These are phyloP conservation scores for Meliscaeva auricollis DNA, from an alignment of 2,888 invertebrate species.

Conservation along the genomic window DNA sequence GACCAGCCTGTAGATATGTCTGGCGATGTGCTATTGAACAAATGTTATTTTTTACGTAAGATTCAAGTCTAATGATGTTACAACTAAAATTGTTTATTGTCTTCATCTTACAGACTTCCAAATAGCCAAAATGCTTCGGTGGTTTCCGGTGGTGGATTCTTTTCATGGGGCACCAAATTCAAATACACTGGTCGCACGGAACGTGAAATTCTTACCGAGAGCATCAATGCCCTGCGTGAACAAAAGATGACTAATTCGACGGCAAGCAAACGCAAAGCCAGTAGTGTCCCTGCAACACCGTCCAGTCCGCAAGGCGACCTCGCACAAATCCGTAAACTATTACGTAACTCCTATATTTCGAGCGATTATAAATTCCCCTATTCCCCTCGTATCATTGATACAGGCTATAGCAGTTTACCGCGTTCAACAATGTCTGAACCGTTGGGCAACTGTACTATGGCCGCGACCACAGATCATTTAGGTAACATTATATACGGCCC, in stretches of 20 bases:
- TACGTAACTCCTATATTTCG: slow-evolving; percentile 78
- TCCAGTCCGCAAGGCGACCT: slow-evolving; percentile 89
- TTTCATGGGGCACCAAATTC: slow-evolving; percentile 97
- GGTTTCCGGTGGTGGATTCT: slow-evolving; percentile 95
- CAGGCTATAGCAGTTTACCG: slow-evolving; percentile 94
- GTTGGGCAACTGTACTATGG: slow-evolving; percentile 84
- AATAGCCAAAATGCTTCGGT: slow-evolving; percentile 95
- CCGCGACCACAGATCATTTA: slow-evolving; percentile 79
- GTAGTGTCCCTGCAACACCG: slow-evolving; percentile 94
- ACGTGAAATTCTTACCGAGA: slow-evolving; percentile 94
- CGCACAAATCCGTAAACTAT: slow-evolving; percentile 85
- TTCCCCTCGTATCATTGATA: slow-evolving; percentile 76
- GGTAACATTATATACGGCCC: slow-evolving; percentile 85
- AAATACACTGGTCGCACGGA: slow-evolving; percentile 97
- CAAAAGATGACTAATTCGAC: slow-evolving; percentile 87
- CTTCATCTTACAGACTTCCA: slow-evolving; percentile 88
- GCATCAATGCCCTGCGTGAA: slow-evolving; percentile 88
- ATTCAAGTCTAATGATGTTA: slow-evolving; percentile 77
- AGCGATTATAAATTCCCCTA: slow-evolving; percentile 78
- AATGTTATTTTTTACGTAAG: slow-evolving; percentile 99
- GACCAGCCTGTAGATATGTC: slow-evolving; percentile 96
- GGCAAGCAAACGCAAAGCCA: slow-evolving; percentile 89
- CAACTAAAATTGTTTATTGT: not conserved
- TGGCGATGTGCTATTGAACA: slow-evolving; percentile 99
- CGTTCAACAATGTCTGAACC: slow-evolving; percentile 93